Base-by-base conservation (phyloP, 1,140 invertebrate genomes). In the Panagrolaimus sp. region DNA sequence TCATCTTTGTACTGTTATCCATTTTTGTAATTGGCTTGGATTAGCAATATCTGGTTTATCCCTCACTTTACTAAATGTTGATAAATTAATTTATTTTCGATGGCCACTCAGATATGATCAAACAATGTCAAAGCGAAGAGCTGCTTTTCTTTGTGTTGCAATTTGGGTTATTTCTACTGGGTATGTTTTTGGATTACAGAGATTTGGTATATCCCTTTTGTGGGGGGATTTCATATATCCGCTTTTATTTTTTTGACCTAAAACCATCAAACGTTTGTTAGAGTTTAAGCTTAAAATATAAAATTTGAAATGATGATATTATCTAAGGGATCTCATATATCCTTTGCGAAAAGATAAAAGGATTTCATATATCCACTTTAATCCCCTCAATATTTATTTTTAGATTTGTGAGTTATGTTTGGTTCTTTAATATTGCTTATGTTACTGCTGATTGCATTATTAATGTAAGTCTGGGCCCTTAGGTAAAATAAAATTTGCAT, bases 41-140 rank as follows among this genome's bases (percentile, higher is more conserved):
- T 68, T 82, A 24, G 80, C 80, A 8, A 79, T 82, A n/a, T 82
- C 79, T n/a, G 80, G 80, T 12, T 71, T 82, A 17, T 82, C 80
- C 43, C 68, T 82, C 28, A 82, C 80, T 10, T 44, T 81, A 44
- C 74, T 81, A 5, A 81, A 79, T 55, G 74, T 82, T n/a, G 80
- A 82, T 63, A 82, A 82, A 71, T 70, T 82, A 17, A 82, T 82
- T 43, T 82, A 76, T 63, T 82, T 83, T 68, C 77, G 71, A 44
- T 82, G 81, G 81, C 80, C 80, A 28, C 48, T 81, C 9, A 69
- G 71, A 21, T 82, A 82, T 47, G 80, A 82, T 47, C 65, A 74
- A 45, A 73, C 81, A 38, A 82, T 82, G 80, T 82, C 81, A 10
- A 83, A 83, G 63, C 45, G 69, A 43, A 45, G 81, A 43, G 81